Evolutionary conservation across 2,797 vertebrate genomes (phyloP), one percentile per base, ranked within the genome.

Genomic region (Avahi laniger): DNA sequence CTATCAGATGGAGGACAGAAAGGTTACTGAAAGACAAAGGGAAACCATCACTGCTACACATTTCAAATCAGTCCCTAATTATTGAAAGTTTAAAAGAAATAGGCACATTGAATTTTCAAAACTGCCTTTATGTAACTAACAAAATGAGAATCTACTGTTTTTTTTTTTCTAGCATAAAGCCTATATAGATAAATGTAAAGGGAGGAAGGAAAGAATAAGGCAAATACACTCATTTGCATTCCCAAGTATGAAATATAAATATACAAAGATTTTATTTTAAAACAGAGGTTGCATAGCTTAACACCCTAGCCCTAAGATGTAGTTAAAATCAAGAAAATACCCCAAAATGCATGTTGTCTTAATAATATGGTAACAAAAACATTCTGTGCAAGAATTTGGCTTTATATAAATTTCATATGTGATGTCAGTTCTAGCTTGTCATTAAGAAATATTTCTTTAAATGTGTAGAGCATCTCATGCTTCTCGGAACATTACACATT

Each of bases 81-180:
- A 48, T n/a, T 88, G 48, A 38, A 91, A 95, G 4, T 35, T 94
- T 79, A 33, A 84, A 93, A 93, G 57, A 82, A 50, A 89, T 1
- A 1, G 11, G 35, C 67, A 83, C 7, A 7, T 9, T 82, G 22
- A 88, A 75, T 90, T 96, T 87, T 91, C 80, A 85, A 72, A 82
- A 35, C 38, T 79, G 52, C 43, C 20, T 91, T 9, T 11, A 24
- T 65, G 38, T 65, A 63, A 85, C 52, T 26, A 84, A 75, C 7
- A 89, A 93, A 86, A 63, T 46, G 33, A 82, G 24, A 87, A 85
- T 20, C 15, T 69, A 50, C 4, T 22, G 0, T 3, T 24, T 50
- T 69, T 70, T 54, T 67, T 67, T 67, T 81, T n/a, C 50, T 30
- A 50, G 18, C 33, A 80, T 69, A 73, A 85, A 84, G n/a, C 4